Conservation (phyloP, 1,140 invertebrate genomes). For the Cyrtorhinus lividipennis region DNA sequence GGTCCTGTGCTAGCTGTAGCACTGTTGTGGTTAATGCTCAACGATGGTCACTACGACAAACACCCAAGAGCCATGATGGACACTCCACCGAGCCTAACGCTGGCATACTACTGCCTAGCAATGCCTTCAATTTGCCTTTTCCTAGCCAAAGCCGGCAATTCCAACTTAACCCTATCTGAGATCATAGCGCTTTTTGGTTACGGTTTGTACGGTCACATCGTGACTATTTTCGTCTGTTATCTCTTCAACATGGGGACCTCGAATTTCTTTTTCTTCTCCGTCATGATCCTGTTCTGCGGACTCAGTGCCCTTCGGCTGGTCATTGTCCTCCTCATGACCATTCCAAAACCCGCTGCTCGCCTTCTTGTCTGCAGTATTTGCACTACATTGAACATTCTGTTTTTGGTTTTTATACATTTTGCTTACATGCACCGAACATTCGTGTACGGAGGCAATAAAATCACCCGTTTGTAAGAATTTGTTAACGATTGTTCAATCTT, state of each 20-base stretch:
- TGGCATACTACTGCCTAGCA: conserved; percentile 27
- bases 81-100: conserved; percentile 27
- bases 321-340: conserved; percentile 32
- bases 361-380: conserved; percentile 34
- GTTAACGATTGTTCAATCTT: no score
- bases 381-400: conserved; percentile 32
- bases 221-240: conserved; percentile 31
- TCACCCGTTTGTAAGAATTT: neutral
- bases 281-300: conserved; percentile 32
- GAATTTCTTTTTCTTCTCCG: conserved; percentile 32
- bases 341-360: conserved; percentile 31
- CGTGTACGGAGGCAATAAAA: conserved; percentile 19
- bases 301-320: conserved; percentile 32
- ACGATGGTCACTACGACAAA: conserved; percentile 31
- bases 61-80: conserved; percentile 20
- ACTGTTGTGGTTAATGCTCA: conserved; percentile 27
- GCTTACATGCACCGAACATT: conserved; percentile 34
- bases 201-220: conserved; percentile 34
- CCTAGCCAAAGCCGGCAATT: conserved; percentile 28
- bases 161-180: conserved; percentile 29
- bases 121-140: conserved; percentile 30
- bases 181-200: conserved; percentile 33
- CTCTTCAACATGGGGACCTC: conserved; percentile 30
- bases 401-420: conserved; percentile 35
- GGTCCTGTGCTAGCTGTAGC: conserved; percentile 32